phyloP scores from a whole-genome alignment of 2,888 invertebrate species.

The Heterodera filipjevi region DNA sequence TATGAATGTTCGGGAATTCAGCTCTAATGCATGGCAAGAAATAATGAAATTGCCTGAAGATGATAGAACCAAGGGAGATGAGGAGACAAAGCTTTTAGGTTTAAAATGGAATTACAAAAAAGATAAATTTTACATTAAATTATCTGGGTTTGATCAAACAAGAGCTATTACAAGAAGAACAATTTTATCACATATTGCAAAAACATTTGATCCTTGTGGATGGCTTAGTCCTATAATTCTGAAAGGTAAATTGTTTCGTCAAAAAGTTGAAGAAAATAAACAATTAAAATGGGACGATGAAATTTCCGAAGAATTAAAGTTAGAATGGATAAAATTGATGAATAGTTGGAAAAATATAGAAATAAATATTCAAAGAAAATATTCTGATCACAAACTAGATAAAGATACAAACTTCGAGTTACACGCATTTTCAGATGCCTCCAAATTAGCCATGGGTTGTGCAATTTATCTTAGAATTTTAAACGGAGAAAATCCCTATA shows the following conservation, averaged over 20 bases:
- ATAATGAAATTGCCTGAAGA: neutral
- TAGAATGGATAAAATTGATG: neutral
- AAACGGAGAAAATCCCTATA: neutral
- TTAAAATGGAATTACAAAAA: slow-evolving; percentile 7
- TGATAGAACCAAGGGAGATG: neutral
- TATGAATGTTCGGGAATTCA: neutral
- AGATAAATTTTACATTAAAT: neutral
- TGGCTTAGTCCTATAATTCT: neutral
- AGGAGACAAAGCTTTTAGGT: neutral
- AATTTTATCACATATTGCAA: neutral
- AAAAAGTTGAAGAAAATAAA: slow-evolving; percentile 13
- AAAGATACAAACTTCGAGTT: neutral
- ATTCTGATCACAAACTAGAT: neutral
- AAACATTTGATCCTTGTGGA: neutral
- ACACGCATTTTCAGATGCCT: slow-evolving; percentile 6
- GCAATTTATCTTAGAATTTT: slow-evolving; percentile 6
- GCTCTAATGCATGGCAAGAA: slow-evolving; percentile 4
- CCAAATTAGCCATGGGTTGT: neutral
- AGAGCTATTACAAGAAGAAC: neutral
- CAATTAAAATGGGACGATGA: neutral
- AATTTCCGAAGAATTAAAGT: neutral
- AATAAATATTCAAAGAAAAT: neutral
- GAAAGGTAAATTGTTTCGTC: neutral
- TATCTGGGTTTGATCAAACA: neutral
- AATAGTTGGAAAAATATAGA: neutral